Evolutionary conservation across 2,113 vertebrate species (phyloP), one percentile per base, ranked within the genome.

Genomic region (Bettongia penicillata): DNA sequence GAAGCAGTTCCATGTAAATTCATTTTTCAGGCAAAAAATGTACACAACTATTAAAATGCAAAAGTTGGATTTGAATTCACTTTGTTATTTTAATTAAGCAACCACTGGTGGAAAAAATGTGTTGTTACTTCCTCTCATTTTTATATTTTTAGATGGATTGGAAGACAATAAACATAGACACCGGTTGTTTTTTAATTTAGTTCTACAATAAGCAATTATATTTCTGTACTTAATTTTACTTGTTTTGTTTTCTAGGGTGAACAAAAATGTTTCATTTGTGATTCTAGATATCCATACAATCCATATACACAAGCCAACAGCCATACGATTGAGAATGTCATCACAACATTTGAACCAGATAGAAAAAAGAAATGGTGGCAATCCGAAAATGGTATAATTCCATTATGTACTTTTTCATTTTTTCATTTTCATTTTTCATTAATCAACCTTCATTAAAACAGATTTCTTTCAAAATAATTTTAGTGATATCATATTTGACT

Each of bases 311-410:
- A 99, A 61, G 97, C 97, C 7, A 97, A 99, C 95, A 99, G 99
- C 96, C 99, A 99, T 93, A 98, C 90, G 53, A 97, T 99, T 16
- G 99, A 99, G 95, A 99, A 99, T 8, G 50, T 99, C 94, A 99
- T 99, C 97, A 98, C 99, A 11, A 98, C 98, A 0, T 99, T 99
- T 95, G 99, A 99, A 90, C 98, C 98, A 0, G 97, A 99, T 43
- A 98, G 98, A 96, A 99, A 98, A 97, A 98, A 98, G 93, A 99
- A 98, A 95, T 99, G 99, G 99, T 99, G 99, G 99, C 99, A 99
- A 96, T 99, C 99, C 8, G 99, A 99, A 98, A 99, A 99, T 0
- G 99, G 99, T 99, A 97, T 52, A 68, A 93, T 93, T 94, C 91
- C 55, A 51, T 91, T 94, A 96, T 93, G 68, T 23, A 61, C 0